Percentiles rank a stretch among this genome's conserved stretches.
Evolutionary conservation across 2,797 vertebrate genomes (phyloP).

Genomic region (Neosilurus hyrtlii): DNA sequence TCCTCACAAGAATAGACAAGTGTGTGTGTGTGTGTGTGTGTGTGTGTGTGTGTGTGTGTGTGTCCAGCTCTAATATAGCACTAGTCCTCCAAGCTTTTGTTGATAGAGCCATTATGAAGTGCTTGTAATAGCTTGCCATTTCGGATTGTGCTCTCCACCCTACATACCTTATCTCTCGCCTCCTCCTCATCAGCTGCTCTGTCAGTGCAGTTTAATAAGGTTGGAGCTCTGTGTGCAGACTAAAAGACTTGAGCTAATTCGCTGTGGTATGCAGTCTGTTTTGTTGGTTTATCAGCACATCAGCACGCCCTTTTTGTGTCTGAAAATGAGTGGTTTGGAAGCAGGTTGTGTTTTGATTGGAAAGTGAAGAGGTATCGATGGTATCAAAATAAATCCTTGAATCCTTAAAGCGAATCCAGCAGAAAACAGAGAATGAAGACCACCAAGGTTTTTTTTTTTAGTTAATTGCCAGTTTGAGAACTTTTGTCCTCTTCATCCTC

Average conservation of each 20-base stretch:
- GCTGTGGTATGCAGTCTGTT: conserved; percentile 43
- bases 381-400: conserved; percentile 36
- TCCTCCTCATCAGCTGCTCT: conserved; percentile 73
- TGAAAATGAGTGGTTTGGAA: conserved; percentile 26
- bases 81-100: conserved; percentile 62
- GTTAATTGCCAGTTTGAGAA: background rate
- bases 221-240: conserved; percentile 46
- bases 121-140: conserved; percentile 72
- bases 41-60: background rate
- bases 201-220: conserved; percentile 70
- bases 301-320: background rate
- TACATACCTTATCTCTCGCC: conserved; percentile 71
- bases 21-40: background rate
- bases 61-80: conserved; percentile 14
- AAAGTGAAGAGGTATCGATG: conserved; percentile 41
- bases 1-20: background rate
- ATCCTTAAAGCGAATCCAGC: conserved; percentile 19
- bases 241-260: conserved; percentile 40
- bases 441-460: conserved; percentile 20
- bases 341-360: conserved; percentile 39
- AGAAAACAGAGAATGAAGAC: conserved; percentile 21
- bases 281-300: conserved; percentile 38
- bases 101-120: conserved; percentile 68
- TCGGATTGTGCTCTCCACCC: conserved; percentile 59
- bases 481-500: background rate